These are phyloP conservation scores for Rhinogobio ventralis DNA, from an alignment of 2,797 vertebrate genomes.

Conservation along the genomic window DNA sequence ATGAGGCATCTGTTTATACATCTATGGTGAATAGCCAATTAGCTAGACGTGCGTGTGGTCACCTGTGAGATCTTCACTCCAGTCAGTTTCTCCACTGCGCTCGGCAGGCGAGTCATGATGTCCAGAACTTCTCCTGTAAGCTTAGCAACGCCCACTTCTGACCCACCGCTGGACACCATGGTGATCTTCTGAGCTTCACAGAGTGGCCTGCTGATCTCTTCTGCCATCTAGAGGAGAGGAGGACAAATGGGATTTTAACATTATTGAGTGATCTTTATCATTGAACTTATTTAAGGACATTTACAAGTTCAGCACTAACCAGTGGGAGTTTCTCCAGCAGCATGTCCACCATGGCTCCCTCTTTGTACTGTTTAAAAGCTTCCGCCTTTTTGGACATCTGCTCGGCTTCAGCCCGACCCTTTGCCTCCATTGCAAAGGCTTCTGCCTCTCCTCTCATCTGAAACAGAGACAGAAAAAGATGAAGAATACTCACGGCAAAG, in stretches of 20 bases:
- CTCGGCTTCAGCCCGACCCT: constrained; percentile 88
- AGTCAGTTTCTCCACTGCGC: constrained; percentile 86
- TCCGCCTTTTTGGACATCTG: constrained; percentile 94
- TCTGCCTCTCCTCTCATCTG: constrained; percentile 91
- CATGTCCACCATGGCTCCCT: constrained; percentile 94
- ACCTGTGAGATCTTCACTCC: constrained; percentile 89
- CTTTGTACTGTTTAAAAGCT: constrained; percentile 89
- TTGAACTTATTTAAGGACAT: not conserved
- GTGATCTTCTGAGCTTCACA: constrained; percentile 83
- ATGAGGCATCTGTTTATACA: no score
- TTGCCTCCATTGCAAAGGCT: constrained; percentile 87
- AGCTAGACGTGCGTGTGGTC: not conserved
- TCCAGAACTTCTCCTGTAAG: constrained; percentile 89
- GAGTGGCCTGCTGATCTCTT: constrained; percentile 89
- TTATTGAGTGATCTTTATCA: not conserved
- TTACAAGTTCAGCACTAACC: constrained; percentile 72
- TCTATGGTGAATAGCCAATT: no score
- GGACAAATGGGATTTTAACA: not conserved
- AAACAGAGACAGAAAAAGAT: not conserved
- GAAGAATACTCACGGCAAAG: not conserved
- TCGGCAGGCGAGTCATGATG: constrained; percentile 86
- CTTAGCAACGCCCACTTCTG: constrained; percentile 86
- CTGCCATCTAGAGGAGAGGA: constrained; percentile 81
- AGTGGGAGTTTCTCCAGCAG: constrained; percentile 90
- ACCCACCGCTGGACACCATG: constrained; percentile 87